A percentile compares a stretch with the other conserved stretches of the same genome.
Conservation (phyloP, 2,113 vertebrate species). For the Campylomormyrus numenius region DNA sequence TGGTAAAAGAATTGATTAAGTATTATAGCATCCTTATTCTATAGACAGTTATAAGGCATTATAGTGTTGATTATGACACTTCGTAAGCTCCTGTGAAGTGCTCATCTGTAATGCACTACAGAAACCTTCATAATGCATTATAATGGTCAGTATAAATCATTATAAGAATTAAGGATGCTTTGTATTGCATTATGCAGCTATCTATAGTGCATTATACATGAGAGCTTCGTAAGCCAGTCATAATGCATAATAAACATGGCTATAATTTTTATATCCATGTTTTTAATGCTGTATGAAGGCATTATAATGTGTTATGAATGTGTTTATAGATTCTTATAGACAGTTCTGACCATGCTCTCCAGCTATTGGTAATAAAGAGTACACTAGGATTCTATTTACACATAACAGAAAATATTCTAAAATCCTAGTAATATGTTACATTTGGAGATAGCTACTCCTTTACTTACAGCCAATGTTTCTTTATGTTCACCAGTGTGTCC, state of each 20-base stretch:
- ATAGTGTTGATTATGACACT: too few relatives aligned
- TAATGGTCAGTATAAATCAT: neutral
- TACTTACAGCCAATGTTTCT: neutral
- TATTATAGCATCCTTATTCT: too few relatives aligned
- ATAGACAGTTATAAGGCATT: too few relatives aligned
- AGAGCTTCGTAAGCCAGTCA: neutral
- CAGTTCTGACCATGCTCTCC: neutral
- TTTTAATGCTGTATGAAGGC: neutral
- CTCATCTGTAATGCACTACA: neutral
- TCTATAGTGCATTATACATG: neutral
- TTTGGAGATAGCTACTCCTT: neutral
- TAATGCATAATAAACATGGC: neutral
- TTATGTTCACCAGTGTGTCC: neutral
- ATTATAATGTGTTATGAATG: neutral
- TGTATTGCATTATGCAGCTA: neutral
- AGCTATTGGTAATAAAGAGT: neutral
- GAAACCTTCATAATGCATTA: neutral
- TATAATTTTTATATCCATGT: neutral
- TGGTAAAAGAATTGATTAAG: too few relatives aligned
- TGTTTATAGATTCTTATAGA: neutral
- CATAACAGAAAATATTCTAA: neutral
- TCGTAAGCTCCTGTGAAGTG: neutral
- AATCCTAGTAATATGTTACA: neutral
- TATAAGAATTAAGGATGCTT: neutral
- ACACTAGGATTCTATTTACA: neutral